Base-by-base conservation (phyloP, 2,797 vertebrate species). In the Peromyscus melanophrys region DNA sequence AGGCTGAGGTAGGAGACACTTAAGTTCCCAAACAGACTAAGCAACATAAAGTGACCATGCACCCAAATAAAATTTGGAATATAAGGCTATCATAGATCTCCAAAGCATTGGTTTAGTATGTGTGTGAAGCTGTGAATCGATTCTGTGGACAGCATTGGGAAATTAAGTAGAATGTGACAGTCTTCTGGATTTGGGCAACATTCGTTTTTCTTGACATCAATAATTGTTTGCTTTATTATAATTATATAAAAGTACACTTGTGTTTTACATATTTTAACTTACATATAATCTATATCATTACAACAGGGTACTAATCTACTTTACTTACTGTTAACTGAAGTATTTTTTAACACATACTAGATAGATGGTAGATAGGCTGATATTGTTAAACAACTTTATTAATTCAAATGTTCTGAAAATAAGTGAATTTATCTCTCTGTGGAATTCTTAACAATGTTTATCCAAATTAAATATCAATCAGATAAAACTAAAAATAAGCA, bases 401-500 rank as follows among this genome's bases (percentile, higher is more conserved):
- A 92, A 85, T 82, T 88, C 6, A 95, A 76, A 61, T 69, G 63
- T 63, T 75, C 76, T 92, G 75, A 40, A 73, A 57, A 73, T 57
- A 55, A 55, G 3, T 55, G 2, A 71, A 55, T 55, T 16, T 46
- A 65, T 43, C 0, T 61, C 16, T 46, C 27, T 46, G 27, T 63
- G 27, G 1, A 9, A 83, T 61, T 43, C n/a, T 59, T 63, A 83
- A 63, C 37, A 1, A 46, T 46, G 27, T 46, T 65, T 63, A 2
- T 10, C 27, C 31, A 37, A 25, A 52, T 65, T 25, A 69, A 87
- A 37, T 55, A 71, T 11, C 31, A 92, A 63, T 63, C 49, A 84
- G 16, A 69, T 80, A 40, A 93, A 78, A 11, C 81, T 89, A 90
- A 67, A 96, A 83, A 69, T 90, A 80, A 92, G 23, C n/a, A 13